Evolutionary conservation across 2,797 vertebrate species (phyloP).

Genomic region (Bradypus variegatus): DNA sequence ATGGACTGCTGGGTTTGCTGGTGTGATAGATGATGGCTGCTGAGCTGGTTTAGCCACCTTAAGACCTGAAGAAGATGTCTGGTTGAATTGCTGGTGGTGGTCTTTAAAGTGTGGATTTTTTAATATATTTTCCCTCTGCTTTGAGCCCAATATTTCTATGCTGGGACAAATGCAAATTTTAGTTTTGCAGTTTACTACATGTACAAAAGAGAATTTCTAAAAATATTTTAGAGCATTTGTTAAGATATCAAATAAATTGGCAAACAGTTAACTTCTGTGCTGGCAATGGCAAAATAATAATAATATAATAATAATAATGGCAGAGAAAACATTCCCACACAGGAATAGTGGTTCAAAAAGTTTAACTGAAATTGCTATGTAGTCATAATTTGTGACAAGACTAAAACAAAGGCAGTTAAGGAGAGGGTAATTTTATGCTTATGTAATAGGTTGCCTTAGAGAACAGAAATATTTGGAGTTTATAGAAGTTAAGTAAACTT

Average conservation of each 20-base stretch:
- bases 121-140: neutral
- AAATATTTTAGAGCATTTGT: neutral
- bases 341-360: neutral
- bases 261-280: neutral
- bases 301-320: neutral
- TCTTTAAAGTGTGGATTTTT: neutral
- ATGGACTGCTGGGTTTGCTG: neutral
- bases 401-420: neutral
- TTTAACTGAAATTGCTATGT: neutral
- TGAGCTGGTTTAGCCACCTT: neutral
- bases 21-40: too few species aligned
- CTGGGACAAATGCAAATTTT: neutral
- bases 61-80: accelerated
- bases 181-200: neutral
- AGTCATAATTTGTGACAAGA: neutral
- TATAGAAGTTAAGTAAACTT: neutral
- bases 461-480: neutral
- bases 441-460: neutral
- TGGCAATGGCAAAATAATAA: neutral
- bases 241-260: neutral
- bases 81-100: neutral
- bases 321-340: neutral
- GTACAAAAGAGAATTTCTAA: neutral
- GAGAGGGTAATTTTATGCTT: neutral
- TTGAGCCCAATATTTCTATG: neutral